Conservation (phyloP, 2,888 invertebrate genomes). For the Drosophila lutescens region DNA sequence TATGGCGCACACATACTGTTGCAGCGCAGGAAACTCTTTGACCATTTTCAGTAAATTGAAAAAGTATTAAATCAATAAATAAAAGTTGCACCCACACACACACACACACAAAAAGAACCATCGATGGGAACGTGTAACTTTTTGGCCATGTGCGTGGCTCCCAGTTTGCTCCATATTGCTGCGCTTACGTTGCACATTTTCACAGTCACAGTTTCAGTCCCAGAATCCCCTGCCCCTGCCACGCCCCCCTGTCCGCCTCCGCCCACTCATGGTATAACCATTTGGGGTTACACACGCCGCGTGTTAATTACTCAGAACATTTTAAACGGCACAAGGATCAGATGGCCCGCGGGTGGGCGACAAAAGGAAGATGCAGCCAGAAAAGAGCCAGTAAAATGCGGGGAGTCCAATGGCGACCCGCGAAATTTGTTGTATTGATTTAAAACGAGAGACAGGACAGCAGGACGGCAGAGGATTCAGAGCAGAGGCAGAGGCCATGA, state of each 20-base stretch:
- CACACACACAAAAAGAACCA: neutral
- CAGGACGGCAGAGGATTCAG: neutral
- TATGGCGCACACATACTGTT: constrained; percentile 50
- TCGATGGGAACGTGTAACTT: constrained; percentile 55
- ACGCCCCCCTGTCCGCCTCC: neutral
- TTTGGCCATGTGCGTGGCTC: constrained; percentile 50
- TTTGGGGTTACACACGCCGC: constrained; percentile 76
- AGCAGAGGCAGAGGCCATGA: neutral
- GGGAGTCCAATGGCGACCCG: constrained; percentile 49
- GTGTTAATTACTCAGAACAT: constrained; percentile 79
- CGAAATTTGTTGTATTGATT: constrained; percentile 76
- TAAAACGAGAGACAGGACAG: constrained; percentile 52
- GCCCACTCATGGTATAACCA: constrained; percentile 39
- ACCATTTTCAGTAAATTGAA: constrained; percentile 78
- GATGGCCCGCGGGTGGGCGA: constrained; percentile 18
- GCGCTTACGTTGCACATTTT: constrained; percentile 73
- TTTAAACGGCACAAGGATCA: constrained; percentile 64
- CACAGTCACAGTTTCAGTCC: constrained; percentile 24
- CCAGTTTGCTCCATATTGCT: constrained; percentile 11
- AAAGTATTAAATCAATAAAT: constrained; percentile 78
- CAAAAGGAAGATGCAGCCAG: neutral
- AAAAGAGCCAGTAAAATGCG: neutral
- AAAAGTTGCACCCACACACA: constrained; percentile 67
- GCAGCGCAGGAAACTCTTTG: constrained; percentile 55
- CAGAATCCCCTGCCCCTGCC: neutral